phyloP scores from a whole-genome alignment of 2,113 vertebrate species.

The Lophotis ruficrista region DNA sequence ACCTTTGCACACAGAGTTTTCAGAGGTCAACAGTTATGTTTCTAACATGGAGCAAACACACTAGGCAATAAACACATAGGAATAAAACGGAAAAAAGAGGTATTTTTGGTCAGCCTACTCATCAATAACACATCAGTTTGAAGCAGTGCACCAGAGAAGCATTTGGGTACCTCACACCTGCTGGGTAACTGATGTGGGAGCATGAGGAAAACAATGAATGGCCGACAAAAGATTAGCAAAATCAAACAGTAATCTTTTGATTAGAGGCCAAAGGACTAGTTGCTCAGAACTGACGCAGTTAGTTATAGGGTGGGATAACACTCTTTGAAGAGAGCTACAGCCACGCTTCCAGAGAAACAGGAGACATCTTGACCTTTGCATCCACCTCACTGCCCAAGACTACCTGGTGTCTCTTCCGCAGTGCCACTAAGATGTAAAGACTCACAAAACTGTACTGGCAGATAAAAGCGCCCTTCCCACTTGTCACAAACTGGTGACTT shows the following conservation, averaged over 20 bases:
- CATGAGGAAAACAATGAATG: background rate
- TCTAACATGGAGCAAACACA: background rate
- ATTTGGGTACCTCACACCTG: background rate
- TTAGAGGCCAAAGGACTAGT: background rate
- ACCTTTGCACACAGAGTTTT: background rate
- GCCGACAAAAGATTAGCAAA: background rate
- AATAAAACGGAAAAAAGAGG: background rate
- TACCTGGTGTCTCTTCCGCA: background rate
- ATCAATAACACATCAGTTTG: background rate
- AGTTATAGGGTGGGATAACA: background rate
- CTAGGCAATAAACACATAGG: no score
- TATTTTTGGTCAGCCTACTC: background rate
- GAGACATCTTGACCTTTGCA: background rate
- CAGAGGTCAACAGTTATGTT: background rate
- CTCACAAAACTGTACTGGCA: background rate
- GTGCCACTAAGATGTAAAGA: background rate
- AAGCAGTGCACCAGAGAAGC: background rate
- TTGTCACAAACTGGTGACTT: background rate
- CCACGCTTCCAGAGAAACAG: background rate
- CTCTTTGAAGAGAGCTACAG: rapidly evolving
- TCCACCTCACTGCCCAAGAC: background rate
- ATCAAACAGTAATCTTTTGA: background rate
- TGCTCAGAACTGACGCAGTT: background rate
- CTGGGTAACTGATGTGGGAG: background rate
- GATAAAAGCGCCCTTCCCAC: background rate